Percentiles rank a stretch among this genome's conserved stretches.
These are phyloP conservation scores for Macroteleia sp. DNA, from an alignment of 2,888 invertebrate genomes.

Conservation along the genomic window DNA sequence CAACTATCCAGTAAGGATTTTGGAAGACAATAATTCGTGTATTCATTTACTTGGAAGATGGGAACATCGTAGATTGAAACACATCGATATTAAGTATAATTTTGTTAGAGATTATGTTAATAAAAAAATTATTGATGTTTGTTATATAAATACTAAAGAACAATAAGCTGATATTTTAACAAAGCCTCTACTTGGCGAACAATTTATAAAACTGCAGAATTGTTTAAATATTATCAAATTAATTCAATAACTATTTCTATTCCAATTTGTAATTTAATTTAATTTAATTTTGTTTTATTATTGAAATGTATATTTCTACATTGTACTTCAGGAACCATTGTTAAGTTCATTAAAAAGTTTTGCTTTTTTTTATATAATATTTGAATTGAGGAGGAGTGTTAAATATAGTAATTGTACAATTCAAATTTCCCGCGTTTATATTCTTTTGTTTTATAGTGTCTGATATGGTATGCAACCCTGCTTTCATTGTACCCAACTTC, in stretches of 20 bases:
- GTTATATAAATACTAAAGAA: slow-evolving; percentile 41
- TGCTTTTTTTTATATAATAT: too few relatives aligned
- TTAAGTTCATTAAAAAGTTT: too few relatives aligned
- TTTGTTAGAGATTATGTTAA: slow-evolving; percentile 57
- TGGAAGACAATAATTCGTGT: slow-evolving; percentile 7
- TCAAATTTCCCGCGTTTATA: not conserved
- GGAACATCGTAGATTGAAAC: slow-evolving; percentile 68
- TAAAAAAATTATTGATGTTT: slow-evolving; percentile 39
- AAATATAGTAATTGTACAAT: not conserved
- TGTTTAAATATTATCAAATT: not conserved
- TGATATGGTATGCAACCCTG: not conserved
- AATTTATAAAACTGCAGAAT: not conserved
- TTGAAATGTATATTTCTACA: too few relatives aligned
- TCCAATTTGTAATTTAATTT: not conserved
- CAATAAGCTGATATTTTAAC: slow-evolving; percentile 40
- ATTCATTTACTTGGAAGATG: slow-evolving; percentile 37
- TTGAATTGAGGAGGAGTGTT: not conserved
- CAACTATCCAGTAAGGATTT: not conserved
- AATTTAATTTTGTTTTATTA: too few relatives aligned
- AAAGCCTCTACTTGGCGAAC: not conserved
- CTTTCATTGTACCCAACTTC: not conserved
- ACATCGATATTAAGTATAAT: slow-evolving; percentile 66
- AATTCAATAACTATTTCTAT: not conserved
- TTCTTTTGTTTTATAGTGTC: not conserved
- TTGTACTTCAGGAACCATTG: too few relatives aligned